Base-by-base conservation (phyloP, 2,888 invertebrate genomes). In the Argyra leucocephala region DNA sequence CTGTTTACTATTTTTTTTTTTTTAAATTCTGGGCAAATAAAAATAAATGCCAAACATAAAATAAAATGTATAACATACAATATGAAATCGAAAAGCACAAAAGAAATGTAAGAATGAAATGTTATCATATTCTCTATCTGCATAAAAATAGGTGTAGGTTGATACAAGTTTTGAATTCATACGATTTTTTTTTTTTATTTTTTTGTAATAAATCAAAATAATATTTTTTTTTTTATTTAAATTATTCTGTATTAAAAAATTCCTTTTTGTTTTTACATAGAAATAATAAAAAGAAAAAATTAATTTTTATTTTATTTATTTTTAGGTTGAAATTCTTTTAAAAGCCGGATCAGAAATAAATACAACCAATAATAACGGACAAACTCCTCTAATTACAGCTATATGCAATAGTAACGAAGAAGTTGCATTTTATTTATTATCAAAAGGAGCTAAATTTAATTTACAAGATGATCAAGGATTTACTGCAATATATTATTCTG, bases 381-480 rank as follows among this genome's bases (percentile, higher is more conserved):
- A 83, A 62, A 84, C 85, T n/a, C 79, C 85, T 0, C 72, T 85
- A 76, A 74, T 76, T 74, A 70, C 73, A 58, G 78, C 78, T n/a
- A 74, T 77, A 18, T 72, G 71, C 2, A 72, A 73, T 64, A 72
- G 71, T 26, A 70, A 75, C 37, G 69, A 75, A 21, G 81, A 81
- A 63, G 76, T 84, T n/a, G 82, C 84, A 1, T 74, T 80, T 72
- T 80, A 82, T 70, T 78, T 88, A 24, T 81, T 88, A 62, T 75
- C 81, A 59, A 80, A 81, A 63, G 86, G 86, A 22, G 85, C 86
- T 12, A 85, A 86, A 76, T 79, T 87, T 1, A 87, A 88, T 74
- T 81, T 84, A 37, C 89, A 89, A 78, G 88, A 90, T 75, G 84
- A 85, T 67, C 83, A 86, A 72, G 76, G 76, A 5, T 70, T 71